Percentiles rank a stretch among this genome's conserved stretches.
These are phyloP conservation scores for Brachionus koreanus DNA, from an alignment of 1,140 invertebrate species.

Conservation along the genomic window DNA sequence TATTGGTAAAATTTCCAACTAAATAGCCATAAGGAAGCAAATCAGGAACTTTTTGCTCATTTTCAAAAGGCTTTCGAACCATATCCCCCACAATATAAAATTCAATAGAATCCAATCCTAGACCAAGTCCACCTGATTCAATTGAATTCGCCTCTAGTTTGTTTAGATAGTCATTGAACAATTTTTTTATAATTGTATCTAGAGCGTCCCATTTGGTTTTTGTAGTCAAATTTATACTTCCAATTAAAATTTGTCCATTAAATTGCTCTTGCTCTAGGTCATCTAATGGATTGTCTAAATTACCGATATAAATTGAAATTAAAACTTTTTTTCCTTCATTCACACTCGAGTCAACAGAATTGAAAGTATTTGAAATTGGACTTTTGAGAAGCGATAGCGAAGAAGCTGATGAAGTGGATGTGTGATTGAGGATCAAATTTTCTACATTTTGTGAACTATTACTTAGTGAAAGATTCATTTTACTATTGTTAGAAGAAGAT, in stretches of 20 bases:
- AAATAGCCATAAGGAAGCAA: slow-evolving; percentile 86
- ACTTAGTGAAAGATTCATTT: slow-evolving; percentile 37
- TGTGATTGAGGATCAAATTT: background rate
- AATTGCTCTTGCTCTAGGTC: background rate
- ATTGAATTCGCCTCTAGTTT: background rate
- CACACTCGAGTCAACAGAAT: slow-evolving; percentile 53
- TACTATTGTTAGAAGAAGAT: slow-evolving; percentile 29
- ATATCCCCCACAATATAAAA: slow-evolving; percentile 34
- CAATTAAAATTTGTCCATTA: slow-evolving; percentile 65
- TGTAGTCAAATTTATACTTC: slow-evolving; percentile 78
- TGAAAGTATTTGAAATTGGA: background rate
- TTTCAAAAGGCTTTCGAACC: background rate
- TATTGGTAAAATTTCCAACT: slow-evolving; percentile 70
- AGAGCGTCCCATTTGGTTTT: slow-evolving; percentile 91
- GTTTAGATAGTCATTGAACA: slow-evolving; percentile 70
- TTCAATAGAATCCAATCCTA: slow-evolving; percentile 32
- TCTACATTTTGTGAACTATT: slow-evolving; percentile 42
- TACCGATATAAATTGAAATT: slow-evolving; percentile 74
- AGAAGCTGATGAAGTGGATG: slow-evolving; percentile 23
- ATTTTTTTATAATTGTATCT: slow-evolving; percentile 79
- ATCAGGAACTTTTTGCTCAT: slow-evolving; percentile 67
- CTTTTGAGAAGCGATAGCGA: slow-evolving; percentile 33
- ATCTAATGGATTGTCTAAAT: background rate
- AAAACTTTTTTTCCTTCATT: slow-evolving; percentile 77
- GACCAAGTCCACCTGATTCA: background rate